Conservation (phyloP, 2,797 vertebrate species). For the Peromyscus eremicus region DNA sequence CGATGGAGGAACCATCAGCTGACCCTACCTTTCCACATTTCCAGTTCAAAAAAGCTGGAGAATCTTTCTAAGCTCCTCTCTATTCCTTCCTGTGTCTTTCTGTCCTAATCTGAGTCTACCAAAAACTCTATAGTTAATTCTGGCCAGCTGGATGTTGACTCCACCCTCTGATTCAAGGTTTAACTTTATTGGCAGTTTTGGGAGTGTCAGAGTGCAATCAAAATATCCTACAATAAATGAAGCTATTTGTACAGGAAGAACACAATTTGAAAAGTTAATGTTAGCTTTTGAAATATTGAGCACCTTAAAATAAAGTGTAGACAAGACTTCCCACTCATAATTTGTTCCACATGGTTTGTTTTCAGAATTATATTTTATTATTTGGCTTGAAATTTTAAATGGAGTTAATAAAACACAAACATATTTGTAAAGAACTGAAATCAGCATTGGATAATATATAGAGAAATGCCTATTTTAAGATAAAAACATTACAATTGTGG, state of each 20-base stretch:
- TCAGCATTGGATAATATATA: neutral
- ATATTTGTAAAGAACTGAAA: conserved; percentile 26
- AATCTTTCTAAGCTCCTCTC: neutral
- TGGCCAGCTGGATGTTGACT: neutral
- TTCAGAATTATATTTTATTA: conserved; percentile 60
- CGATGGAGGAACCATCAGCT: neutral
- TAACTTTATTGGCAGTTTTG: neutral
- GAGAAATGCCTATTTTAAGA: neutral
- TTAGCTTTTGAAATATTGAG: conserved; percentile 18
- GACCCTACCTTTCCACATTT: neutral
- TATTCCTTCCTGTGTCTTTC: neutral
- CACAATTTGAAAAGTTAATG: neutral
- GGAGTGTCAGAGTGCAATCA: neutral
- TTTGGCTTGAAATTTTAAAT: conserved; percentile 49
- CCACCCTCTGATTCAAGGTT: neutral
- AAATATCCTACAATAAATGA: neutral
- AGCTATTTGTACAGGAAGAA: neutral
- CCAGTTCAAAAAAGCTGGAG: neutral
- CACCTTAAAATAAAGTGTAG: neutral
- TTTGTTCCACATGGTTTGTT: conserved; percentile 15
- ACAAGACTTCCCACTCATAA: neutral
- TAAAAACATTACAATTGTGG: neutral
- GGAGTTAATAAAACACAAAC: conserved; percentile 32
- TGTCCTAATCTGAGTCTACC: neutral
- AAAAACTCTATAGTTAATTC: neutral